Evolutionary conservation across 2,113 vertebrate genomes (phyloP).

Genomic region (Buteo buteo): DNA sequence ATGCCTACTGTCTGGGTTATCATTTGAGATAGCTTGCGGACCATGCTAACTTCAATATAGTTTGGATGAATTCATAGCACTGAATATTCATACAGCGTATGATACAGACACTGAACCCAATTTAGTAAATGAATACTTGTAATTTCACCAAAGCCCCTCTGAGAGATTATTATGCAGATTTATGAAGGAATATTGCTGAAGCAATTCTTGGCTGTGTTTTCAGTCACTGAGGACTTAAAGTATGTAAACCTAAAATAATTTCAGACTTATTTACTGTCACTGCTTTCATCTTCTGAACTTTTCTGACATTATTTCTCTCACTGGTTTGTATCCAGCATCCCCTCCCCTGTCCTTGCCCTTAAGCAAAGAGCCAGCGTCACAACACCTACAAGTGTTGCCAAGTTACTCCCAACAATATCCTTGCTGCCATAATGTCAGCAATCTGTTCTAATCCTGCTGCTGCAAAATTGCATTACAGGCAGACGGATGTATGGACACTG

Average conservation of each 20-base stretch:
- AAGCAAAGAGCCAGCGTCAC: slow-evolving; percentile 70
- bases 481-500: neutral
- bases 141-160: slow-evolving; percentile 77
- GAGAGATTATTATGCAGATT: slow-evolving; percentile 83
- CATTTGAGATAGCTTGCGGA: neutral
- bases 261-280: slow-evolving; percentile 59
- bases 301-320: slow-evolving; percentile 61
- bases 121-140: slow-evolving; percentile 85
- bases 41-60: slow-evolving; percentile 64
- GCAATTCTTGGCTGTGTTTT: slow-evolving; percentile 76
- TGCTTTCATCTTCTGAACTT: slow-evolving; percentile 68
- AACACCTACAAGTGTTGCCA: slow-evolving; percentile 70
- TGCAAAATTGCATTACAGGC: slow-evolving; percentile 53
- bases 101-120: slow-evolving; percentile 80
- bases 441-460: slow-evolving; percentile 71
- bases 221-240: slow-evolving; percentile 68
- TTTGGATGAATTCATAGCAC: slow-evolving; percentile 59
- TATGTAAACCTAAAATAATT: slow-evolving; percentile 73
- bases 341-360: slow-evolving; percentile 74
- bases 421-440: slow-evolving; percentile 71
- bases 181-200: slow-evolving; percentile 78
- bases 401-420: slow-evolving; percentile 72
- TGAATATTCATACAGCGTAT: slow-evolving; percentile 78
- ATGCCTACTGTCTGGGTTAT: slow-evolving; percentile 40
- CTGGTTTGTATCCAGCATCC: slow-evolving; percentile 58